Evolutionary conservation across 2,113 vertebrate species (phyloP).

Genomic region (Pterophyllum scalare): DNA sequence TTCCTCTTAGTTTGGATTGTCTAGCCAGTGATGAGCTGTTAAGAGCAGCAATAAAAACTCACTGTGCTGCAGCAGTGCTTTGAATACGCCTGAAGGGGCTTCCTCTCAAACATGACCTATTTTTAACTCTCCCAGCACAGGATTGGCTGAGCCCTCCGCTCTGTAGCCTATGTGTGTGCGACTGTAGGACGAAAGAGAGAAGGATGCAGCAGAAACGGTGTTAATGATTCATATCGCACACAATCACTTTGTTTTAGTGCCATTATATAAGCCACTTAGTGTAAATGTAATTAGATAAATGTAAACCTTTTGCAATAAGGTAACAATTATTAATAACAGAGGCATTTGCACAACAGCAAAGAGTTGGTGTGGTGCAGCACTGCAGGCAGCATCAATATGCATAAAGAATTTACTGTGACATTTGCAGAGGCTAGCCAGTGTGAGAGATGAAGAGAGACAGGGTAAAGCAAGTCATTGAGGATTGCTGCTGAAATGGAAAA

Average conservation of each 20-base stretch:
- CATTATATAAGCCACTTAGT: background rate
- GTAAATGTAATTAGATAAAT: slow-evolving; percentile 20
- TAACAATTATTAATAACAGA: background rate
- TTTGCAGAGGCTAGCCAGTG: slow-evolving; percentile 49
- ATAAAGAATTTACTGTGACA: slow-evolving; percentile 74
- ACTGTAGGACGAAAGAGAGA: slow-evolving; percentile 28
- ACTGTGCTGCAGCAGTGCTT: slow-evolving; percentile 71
- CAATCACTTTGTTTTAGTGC: slow-evolving; percentile 23
- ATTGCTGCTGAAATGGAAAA: slow-evolving; percentile 28
- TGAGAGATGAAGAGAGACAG: slow-evolving; percentile 37
- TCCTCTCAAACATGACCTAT: slow-evolving; percentile 82
- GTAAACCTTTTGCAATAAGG: background rate
- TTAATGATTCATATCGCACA: slow-evolving; percentile 42
- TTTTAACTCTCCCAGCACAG: slow-evolving; percentile 78
- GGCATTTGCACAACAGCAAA: background rate
- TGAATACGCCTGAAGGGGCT: slow-evolving; percentile 79
- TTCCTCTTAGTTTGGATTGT: slow-evolving; percentile 26
- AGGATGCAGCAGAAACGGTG: slow-evolving; percentile 46
- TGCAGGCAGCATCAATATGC: slow-evolving; percentile 63
- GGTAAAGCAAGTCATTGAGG: slow-evolving; percentile 30
- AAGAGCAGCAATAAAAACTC: slow-evolving; percentile 54
- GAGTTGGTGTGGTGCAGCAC: slow-evolving; percentile 37
- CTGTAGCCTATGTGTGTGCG: slow-evolving; percentile 62
- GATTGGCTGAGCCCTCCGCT: slow-evolving; percentile 75
- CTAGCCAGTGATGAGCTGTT: slow-evolving; percentile 36